Evolutionary conservation across 2,888 invertebrate genomes (phyloP), one percentile per base, ranked within the genome.

Genomic region (Acronicta psi): DNA sequence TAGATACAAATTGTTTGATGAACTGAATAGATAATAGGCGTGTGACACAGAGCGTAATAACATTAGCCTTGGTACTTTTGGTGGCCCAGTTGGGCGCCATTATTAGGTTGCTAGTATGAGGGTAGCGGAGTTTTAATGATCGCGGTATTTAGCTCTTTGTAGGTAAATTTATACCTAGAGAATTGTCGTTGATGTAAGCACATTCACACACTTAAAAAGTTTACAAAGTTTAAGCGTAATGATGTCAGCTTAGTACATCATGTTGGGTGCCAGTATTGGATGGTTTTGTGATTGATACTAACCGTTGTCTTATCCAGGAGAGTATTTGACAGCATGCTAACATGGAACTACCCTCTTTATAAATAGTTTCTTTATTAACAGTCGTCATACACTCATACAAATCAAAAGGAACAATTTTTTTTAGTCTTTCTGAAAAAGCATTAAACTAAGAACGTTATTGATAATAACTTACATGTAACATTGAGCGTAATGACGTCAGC

Each of bases 401-500:
- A n/a, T n/a, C n/a, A n/a, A n/a, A n/a, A n/a, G n/a, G n/a, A n/a
- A n/a, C n/a, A n/a, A n/a, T n/a, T n/a, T 29, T 29, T 3, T 29
- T 34, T 7, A n/a, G n/a, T 1, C n/a, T 5, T 6, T 34, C 0
- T 34, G 1, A 5, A 1, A n/a, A 34, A 37, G 5, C 14, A 10
- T 40, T 0, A 0, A 25, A 23, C 23, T 25, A 11, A 47, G 14
- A 87, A 0, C 29, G 91, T 90, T n/a, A 88, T 83, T 1, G 88
- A 18, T 14, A 13, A 50, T 17, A 45, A 58, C 94, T 90, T 73
- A 94, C 94, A 94, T 69, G 94, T 94, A 63, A 94, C 91, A 76
- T 94, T 94, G 41, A 94, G 87, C 11, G 88, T 89, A 60, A 94
- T 88, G 66, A 93, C 88, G 71, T 94, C 92, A 47, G 93, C 91